Percentiles rank a stretch among this genome's conserved stretches.
These are phyloP conservation scores for Meriones psammophilus DNA, from an alignment of 2,797 vertebrate genomes.

Conservation along the genomic window DNA sequence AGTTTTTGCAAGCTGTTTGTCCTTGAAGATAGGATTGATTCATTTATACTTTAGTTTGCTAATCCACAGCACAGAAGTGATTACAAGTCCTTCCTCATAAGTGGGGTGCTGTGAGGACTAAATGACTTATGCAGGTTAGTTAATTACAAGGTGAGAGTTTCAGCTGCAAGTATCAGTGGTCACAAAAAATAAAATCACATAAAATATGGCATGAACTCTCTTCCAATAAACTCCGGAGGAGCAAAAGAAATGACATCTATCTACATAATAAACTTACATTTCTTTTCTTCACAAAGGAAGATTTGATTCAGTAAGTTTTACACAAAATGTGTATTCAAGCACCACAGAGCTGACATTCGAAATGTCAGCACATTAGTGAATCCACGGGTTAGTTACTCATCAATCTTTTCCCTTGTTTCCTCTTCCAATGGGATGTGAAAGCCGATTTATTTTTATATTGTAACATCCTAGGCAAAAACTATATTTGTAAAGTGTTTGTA, in stretches of 20 bases:
- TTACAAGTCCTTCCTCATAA: background rate
- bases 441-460: slow-evolving; percentile 42
- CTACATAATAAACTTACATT: slow-evolving; percentile 63
- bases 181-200: background rate
- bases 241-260: slow-evolving; percentile 21
- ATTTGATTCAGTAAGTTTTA: slow-evolving; percentile 39
- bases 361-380: slow-evolving; percentile 34
- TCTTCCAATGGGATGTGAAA: slow-evolving; percentile 37
- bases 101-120: background rate
- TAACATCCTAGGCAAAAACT: slow-evolving; percentile 52
- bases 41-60: background rate
- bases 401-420: slow-evolving; percentile 2
- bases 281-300: slow-evolving; percentile 34
- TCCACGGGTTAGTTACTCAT: slow-evolving; percentile 11
- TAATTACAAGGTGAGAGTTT: background rate
- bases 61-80: background rate
- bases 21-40: background rate
- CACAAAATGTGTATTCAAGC: background rate
- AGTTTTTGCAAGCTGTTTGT: background rate
- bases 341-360: slow-evolving; percentile 34
- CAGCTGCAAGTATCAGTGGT: background rate
- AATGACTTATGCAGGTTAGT: background rate
- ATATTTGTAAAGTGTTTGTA: background rate
- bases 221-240: slow-evolving; percentile 34
- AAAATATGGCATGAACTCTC: background rate